Conservation (phyloP, 2,113 vertebrate genomes). For the Zosterops japonicus region DNA sequence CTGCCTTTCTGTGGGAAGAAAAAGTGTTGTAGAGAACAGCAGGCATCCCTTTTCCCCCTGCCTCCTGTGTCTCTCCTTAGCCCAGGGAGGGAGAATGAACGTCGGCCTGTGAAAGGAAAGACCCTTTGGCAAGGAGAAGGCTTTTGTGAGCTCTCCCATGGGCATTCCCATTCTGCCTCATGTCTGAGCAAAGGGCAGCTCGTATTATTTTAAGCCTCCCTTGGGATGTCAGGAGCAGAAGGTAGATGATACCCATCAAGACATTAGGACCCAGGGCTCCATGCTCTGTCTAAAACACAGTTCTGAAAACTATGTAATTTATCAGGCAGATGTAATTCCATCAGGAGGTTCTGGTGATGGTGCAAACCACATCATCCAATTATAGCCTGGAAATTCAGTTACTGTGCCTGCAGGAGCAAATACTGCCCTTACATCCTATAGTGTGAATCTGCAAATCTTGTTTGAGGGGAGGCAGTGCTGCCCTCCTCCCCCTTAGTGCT, state of each 20-base stretch:
- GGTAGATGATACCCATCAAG: neutral
- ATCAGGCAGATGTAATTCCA: constrained; percentile 46
- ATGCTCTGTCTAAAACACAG: neutral
- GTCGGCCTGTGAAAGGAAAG: neutral
- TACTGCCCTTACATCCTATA: neutral
- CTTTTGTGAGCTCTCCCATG: neutral
- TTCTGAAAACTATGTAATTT: constrained; percentile 23
- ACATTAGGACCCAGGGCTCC: neutral
- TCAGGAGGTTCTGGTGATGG: constrained; percentile 38
- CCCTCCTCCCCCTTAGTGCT: neutral
- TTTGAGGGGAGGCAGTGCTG: neutral
- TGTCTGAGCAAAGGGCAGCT: neutral
- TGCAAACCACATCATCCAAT: constrained; percentile 50
- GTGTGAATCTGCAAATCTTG: neutral
- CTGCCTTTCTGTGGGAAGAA: neutral
- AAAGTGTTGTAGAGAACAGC: neutral
- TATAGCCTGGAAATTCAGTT: constrained; percentile 48
- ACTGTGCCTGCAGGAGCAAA: constrained; percentile 26
- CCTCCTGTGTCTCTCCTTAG: neutral
- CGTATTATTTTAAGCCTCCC: neutral
- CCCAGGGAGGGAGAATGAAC: accelerated
- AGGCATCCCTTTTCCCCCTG: accelerated
- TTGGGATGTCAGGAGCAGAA: neutral
- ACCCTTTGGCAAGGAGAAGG: neutral
- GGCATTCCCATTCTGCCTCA: neutral